phyloP scores from a whole-genome alignment of 92 coral and sea anemone genomes.

The Virgularia gustaviana region DNA sequence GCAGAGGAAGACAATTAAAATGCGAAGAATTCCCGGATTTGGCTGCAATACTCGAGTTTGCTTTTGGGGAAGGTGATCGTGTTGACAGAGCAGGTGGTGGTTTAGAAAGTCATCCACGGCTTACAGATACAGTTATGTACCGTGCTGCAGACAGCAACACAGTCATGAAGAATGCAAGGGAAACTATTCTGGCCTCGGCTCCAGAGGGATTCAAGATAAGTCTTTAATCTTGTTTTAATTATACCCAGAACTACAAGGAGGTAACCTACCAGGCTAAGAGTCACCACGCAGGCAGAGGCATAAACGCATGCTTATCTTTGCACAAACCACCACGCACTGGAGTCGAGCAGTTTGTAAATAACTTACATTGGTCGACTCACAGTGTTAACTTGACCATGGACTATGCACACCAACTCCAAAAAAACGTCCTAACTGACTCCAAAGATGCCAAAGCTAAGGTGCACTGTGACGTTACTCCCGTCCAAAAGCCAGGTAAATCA shows the following conservation, averaged over 20 bases:
- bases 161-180: too few relatives aligned
- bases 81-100: slow-evolving; percentile 52
- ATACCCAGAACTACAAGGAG: too few relatives aligned
- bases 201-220: too few relatives aligned
- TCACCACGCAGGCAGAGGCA: slow-evolving; percentile 54
- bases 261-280: slow-evolving; percentile 52
- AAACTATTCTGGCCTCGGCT: too few relatives aligned
- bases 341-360: slow-evolving; percentile 53
- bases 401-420: background rate
- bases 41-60: too few relatives aligned
- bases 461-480: slow-evolving; percentile 46
- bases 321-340: too few relatives aligned
- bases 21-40: slow-evolving; percentile 59
- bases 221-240: too few relatives aligned
- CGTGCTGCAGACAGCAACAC: too few relatives aligned
- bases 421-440: slow-evolving; percentile 43
- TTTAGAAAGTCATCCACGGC: slow-evolving; percentile 61
- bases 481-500: slow-evolving; percentile 57
- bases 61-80: too few relatives aligned
- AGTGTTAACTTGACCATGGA: slow-evolving; percentile 59
- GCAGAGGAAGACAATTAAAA: slow-evolving; percentile 53
- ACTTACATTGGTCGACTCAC: slow-evolving; percentile 59
- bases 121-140: too few relatives aligned
- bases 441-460: slow-evolving; percentile 59
- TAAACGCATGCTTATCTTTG: too few relatives aligned